Evolutionary conservation across 1,140 invertebrate genomes (phyloP).

Genomic region (Andricus grossulariae): DNA sequence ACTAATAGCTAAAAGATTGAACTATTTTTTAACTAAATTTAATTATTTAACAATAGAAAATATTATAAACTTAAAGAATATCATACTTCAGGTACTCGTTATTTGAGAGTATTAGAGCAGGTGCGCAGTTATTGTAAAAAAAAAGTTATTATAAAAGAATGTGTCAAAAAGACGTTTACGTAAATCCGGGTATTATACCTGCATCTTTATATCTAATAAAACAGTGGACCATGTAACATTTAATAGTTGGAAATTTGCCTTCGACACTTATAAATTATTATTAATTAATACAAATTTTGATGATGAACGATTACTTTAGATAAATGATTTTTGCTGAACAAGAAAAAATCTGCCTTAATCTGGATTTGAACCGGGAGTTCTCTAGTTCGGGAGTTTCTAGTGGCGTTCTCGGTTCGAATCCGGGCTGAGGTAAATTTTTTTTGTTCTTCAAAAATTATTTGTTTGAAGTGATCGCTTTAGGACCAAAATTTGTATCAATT

Average conservation of each 20-base stretch:
- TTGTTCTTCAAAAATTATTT: too few species aligned
- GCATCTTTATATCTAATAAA: conserved; percentile 2
- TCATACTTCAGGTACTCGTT: conserved; percentile 9
- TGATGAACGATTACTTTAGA: too few species aligned
- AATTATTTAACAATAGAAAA: not conserved
- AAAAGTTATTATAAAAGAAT: not conserved
- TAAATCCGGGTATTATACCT: not conserved
- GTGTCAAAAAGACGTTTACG: not conserved
- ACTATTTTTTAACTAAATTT: not conserved
- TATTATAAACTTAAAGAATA: conserved; percentile 18
- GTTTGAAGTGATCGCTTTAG: too few species aligned
- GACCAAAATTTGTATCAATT: too few species aligned
- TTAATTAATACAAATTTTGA: not conserved
- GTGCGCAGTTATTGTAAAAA: conserved; percentile 18
- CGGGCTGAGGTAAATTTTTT: too few species aligned
- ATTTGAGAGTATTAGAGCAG: conserved; percentile 3
- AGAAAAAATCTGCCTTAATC: too few species aligned
- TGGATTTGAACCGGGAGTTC: too few species aligned
- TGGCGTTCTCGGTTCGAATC: too few species aligned
- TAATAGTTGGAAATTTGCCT: not conserved
- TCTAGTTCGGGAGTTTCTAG: too few species aligned
- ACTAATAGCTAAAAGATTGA: not conserved
- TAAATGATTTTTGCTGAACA: too few species aligned
- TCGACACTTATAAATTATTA: not conserved
- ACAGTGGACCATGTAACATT: conserved; percentile 15